Evolutionary conservation across 2,888 invertebrate species (phyloP), one percentile per base, ranked within the genome.

Genomic region (Ceriagrion tenellum): DNA sequence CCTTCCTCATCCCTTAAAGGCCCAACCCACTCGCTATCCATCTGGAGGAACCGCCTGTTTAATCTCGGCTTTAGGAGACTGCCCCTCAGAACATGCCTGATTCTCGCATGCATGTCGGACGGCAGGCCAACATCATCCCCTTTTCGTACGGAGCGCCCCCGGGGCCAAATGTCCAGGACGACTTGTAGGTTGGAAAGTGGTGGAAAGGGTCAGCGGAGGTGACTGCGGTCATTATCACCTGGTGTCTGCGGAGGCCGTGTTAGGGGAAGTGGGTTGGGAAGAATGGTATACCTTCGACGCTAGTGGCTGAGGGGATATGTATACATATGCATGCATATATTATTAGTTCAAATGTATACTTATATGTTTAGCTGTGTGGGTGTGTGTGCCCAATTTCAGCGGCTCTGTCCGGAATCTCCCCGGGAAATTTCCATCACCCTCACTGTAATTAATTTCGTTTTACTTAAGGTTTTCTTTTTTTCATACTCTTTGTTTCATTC

Each of bases 181-280:
- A 35, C 35, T 59, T 91, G 91, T 91, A 55, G 69, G 93, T 74
- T 69, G 69, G n/a, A 69, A 74, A 55, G 93, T 63, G 40, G 69
- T 30, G 93, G 69, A 35, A 69, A 74, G 93, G 93, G 69, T 47
- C 69, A 93, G 93, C n/a, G 47, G 93, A 93, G 93, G 93, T 93
- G 69, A 81, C 63, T 56, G 63, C 74, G 69, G 93, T 74, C 40
- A 93, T 93, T 40, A 93, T 93, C 35, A 69, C 63, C 47, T 40
- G 69, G 63, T 93, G 69, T 93, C 93, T 69, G 26, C 69, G 4
- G 63, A 74, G 69, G 69, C 81, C 13, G 18, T 13, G 30, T 10
- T 13, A 3, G 35, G 30, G 81, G n/a, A 12, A 13, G 30, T 13
- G 35, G 69, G 26, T 26, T 69, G 20, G 69, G 12, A 3, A 26